Base-by-base conservation (phyloP, 2,797 vertebrate species). In the Lepilemur septentrionalis region DNA sequence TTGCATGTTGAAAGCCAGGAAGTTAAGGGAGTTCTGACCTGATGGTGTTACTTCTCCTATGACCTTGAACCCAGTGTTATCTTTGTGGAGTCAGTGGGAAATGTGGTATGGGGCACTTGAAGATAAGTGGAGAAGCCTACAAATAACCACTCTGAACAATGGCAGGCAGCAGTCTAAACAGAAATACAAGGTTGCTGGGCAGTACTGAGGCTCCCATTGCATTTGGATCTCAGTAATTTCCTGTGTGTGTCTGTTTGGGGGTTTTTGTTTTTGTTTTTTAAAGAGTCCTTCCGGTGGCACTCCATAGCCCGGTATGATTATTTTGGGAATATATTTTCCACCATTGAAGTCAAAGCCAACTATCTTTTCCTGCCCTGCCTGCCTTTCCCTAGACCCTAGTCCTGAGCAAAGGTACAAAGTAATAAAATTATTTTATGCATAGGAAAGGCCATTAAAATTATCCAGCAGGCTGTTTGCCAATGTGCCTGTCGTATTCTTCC, bases 381-480 rank as follows among this genome's bases (percentile, higher is more conserved):
- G 18, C 23, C 43, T 96, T 94, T 93, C 69, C 88, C 28, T 69
- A 81, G 76, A 76, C 48, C 69, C 38, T 81, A 28, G 67, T 96
- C 61, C 70, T 96, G 59, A 92, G 90, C 15, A 50, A 75, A 96
- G 82, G 25, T 93, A 90, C 83, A 96, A 92, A 97, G 91, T 78
- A 85, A 89, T 97, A 84, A 76, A 91, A 90, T 67, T 65, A 70
- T 95, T 95, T 98, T 95, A 96, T 93, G 96, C 70, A 38, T 57
- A 63, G 93, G 35, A 85, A 97, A 96, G 85, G 76, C 93, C 96
- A 94, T 93, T 97, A 94, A 93, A 83, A 97, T 97, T 97, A 95
- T 73, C 93, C 89, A 90, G 65, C 23, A 70, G 81, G 52, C 84
- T 81, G 9, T 90, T 91, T 89, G 85, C 69, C 88, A 70, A 48